Conservation (phyloP, 2,888 invertebrate genomes). For the Acronicta leporina region DNA sequence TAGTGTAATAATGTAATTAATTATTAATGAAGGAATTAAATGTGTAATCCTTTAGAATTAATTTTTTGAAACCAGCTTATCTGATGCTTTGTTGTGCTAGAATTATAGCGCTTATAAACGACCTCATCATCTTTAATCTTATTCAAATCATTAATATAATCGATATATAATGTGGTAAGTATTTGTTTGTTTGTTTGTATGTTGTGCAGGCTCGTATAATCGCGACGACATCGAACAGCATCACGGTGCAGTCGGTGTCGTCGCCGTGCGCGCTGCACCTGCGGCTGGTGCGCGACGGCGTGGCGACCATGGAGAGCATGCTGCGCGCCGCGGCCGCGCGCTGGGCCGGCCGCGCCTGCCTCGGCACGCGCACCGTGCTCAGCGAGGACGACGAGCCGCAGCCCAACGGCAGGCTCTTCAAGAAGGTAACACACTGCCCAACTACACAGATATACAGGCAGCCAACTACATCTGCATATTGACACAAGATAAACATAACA, state of each 20-base stretch:
- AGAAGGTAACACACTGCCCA: slow-evolving; percentile 91
- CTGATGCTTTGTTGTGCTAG: too few species aligned
- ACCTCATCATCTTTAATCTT: too few species aligned
- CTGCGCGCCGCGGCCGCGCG: slow-evolving; percentile 93
- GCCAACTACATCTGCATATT: too few species aligned
- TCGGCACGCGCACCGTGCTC: slow-evolving; percentile 97
- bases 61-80: too few species aligned
- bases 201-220: slow-evolving; percentile 93
- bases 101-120: too few species aligned
- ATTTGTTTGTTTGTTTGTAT: slow-evolving; percentile 45
- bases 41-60: too few species aligned
- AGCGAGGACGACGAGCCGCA: slow-evolving; percentile 98
- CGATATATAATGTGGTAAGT: too few species aligned
- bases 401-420: slow-evolving; percentile 97
- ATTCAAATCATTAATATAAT: too few species aligned
- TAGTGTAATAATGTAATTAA: too few species aligned
- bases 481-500: too few species aligned
- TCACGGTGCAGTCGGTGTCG: slow-evolving; percentile 93
- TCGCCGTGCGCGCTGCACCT: slow-evolving; percentile 92
- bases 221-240: slow-evolving; percentile 90
- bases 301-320: slow-evolving; percentile 95
- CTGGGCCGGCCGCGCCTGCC: slow-evolving; percentile 93
- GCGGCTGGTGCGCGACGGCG: slow-evolving; percentile 92
- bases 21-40: too few species aligned
- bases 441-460: too few species aligned